A percentile compares a stretch with the other conserved stretches of the same genome.
phyloP scores from a whole-genome alignment of 2,888 invertebrate species.

The Philereme transversata region DNA sequence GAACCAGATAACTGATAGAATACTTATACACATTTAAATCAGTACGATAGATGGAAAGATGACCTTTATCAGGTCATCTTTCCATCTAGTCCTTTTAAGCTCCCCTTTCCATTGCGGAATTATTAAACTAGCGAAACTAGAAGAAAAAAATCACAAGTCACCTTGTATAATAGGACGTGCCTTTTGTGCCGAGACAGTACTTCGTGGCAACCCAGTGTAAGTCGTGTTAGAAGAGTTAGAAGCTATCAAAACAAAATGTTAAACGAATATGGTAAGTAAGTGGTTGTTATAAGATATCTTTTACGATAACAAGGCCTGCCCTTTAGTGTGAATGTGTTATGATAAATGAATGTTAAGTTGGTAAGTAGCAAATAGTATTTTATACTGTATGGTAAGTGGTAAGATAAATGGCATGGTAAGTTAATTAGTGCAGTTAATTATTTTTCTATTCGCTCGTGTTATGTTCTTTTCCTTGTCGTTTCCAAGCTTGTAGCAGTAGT shows the following conservation, averaged over 20 bases:
- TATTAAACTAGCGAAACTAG: constrained; percentile 15
- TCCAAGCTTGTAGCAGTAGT: no score
- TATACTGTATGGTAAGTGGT: background rate
- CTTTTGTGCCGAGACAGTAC: constrained; percentile 11
- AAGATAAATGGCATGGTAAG: background rate
- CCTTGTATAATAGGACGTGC: constrained; percentile 31
- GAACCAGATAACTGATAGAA: no score
- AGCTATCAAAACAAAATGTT: constrained; percentile 16
- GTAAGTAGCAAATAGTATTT: constrained; percentile 2
- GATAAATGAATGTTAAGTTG: background rate
- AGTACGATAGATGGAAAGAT: no score
- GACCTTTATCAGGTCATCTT: no score
- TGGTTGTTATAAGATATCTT: background rate
- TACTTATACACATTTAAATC: no score
- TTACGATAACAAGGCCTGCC: constrained; percentile 15
- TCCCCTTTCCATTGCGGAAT: no score
- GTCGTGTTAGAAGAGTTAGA: constrained; percentile 23
- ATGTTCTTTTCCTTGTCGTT: no score
- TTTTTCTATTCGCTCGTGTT: no score
- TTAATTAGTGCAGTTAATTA: no score
- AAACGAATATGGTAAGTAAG: constrained; percentile 11
- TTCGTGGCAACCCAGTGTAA: background rate
- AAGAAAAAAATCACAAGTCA: constrained; percentile 30
- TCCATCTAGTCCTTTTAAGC: no score
- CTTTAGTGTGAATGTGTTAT: background rate